A percentile compares a stretch with the other conserved stretches of the same genome.
These are phyloP conservation scores for Scartelaos histophorus DNA, from an alignment of 2,113 vertebrate genomes.

Conservation along the genomic window DNA sequence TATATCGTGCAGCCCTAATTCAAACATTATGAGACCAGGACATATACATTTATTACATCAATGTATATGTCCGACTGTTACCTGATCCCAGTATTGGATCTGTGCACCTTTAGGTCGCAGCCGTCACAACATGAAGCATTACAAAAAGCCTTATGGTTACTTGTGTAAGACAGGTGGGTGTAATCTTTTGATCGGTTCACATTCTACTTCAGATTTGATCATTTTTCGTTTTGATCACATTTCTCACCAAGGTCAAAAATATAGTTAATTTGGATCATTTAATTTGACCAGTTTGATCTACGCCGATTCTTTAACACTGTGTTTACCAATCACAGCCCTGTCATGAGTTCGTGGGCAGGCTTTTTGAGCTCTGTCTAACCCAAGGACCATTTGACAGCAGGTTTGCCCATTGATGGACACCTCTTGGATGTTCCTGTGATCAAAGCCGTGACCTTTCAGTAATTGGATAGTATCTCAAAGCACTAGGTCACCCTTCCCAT, in stretches of 20 bases:
- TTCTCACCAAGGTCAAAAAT: background rate
- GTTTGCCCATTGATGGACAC: slow-evolving; percentile 46
- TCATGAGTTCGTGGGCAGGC: slow-evolving; percentile 17
- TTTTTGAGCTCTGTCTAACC: slow-evolving; percentile 29
- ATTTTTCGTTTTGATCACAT: background rate
- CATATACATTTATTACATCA: no score
- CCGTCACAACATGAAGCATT: no score
- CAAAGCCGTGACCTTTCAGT: slow-evolving; percentile 57
- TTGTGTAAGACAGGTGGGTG: no score
- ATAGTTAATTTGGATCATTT: background rate
- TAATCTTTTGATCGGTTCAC: background rate
- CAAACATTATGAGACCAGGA: no score
- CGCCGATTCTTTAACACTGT: background rate
- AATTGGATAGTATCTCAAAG: slow-evolving; percentile 54
- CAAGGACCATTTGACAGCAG: slow-evolving; percentile 51
- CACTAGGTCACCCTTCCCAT: slow-evolving; percentile 32
- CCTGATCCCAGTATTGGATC: no score
- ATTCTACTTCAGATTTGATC: background rate
- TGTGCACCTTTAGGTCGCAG: no score
- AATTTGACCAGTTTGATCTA: slow-evolving; percentile 17
- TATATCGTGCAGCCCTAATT: no score
- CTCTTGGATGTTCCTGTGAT: slow-evolving; percentile 43
- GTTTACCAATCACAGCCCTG: slow-evolving; percentile 33
- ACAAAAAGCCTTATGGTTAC: no score
- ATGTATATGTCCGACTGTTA: no score